These are phyloP conservation scores for Tolmerus cingulatus DNA, from an alignment of 2,888 invertebrate species.

Conservation along the genomic window DNA sequence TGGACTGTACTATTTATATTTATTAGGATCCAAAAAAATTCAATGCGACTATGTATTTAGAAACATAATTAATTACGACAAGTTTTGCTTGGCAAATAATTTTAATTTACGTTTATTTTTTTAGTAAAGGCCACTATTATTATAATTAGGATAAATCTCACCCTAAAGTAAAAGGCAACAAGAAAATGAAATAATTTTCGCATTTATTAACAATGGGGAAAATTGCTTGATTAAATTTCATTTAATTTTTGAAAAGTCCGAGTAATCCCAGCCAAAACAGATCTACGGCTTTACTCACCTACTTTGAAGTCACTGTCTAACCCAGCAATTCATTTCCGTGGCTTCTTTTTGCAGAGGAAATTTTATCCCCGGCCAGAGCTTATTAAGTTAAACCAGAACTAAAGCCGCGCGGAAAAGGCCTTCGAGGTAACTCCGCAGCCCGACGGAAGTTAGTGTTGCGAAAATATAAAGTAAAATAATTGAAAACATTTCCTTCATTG, in stretches of 20 bases:
- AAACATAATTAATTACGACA: too few relatives aligned
- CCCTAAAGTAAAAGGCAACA: background rate
- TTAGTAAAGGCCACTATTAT: too few relatives aligned
- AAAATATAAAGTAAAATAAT: background rate
- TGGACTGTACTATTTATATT: too few relatives aligned
- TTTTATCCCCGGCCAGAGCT: background rate
- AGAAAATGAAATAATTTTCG: background rate
- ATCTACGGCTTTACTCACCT: background rate
- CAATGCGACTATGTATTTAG: too few relatives aligned
- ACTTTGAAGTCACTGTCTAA: background rate
- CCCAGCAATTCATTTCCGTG: background rate
- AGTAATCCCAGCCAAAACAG: background rate
- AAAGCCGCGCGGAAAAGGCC: background rate
- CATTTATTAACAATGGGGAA: background rate
- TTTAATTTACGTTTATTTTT: too few relatives aligned
- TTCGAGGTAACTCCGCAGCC: background rate
- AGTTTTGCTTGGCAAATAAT: too few relatives aligned
- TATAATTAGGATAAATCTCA: background rate
- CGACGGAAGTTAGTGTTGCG: background rate
- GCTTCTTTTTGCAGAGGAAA: background rate
- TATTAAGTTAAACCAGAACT: background rate
- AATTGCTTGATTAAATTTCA: background rate
- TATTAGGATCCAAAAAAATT: too few relatives aligned
- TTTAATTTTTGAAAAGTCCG: background rate
- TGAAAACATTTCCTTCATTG: background rate